These are phyloP conservation scores for Merodon equestris DNA, from an alignment of 2,888 invertebrate genomes.

Conservation along the genomic window DNA sequence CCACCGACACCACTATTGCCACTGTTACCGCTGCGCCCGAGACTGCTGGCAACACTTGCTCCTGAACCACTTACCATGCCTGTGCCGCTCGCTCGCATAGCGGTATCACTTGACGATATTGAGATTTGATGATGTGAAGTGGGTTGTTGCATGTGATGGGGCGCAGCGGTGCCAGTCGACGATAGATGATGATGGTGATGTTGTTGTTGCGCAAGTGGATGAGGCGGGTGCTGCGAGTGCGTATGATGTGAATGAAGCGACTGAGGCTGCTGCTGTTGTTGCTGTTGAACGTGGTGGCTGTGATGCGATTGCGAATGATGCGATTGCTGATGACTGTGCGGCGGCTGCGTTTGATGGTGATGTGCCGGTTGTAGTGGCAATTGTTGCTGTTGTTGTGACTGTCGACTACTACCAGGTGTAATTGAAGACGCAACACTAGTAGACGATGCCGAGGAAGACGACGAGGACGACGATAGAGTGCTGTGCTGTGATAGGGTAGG, in stretches of 20 bases:
- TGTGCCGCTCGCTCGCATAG: too few relatives aligned
- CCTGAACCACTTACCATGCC: too few relatives aligned
- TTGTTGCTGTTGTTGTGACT: slow-evolving; percentile 35
- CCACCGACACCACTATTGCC: slow-evolving; percentile 50
- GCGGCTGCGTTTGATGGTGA: slow-evolving; percentile 33
- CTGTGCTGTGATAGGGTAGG: slow-evolving; percentile 44
- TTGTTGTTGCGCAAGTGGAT: slow-evolving; percentile 70
- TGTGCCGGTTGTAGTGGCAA: slow-evolving; percentile 21
- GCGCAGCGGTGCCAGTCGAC: slow-evolving; percentile 57
- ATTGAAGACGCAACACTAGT: slow-evolving; percentile 10
- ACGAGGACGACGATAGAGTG: slow-evolving; percentile 33
- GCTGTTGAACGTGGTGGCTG: slow-evolving; percentile 69
- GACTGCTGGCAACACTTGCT: slow-evolving; percentile 64
- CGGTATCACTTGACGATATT: slow-evolving; percentile 47
- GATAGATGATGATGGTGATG: slow-evolving; percentile 68
- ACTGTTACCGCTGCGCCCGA: slow-evolving; percentile 69
- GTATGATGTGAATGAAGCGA: slow-evolving; percentile 56
- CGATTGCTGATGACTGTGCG: slow-evolving; percentile 41
- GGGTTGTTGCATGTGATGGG: slow-evolving; percentile 68
- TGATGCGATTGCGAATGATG: slow-evolving; percentile 73
- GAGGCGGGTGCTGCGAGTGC: slow-evolving; percentile 69
- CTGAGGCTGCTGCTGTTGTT: slow-evolving; percentile 63
- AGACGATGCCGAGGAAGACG: slow-evolving; percentile 34
- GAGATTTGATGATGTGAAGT: slow-evolving; percentile 45
- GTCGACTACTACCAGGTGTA: slow-evolving; percentile 20